Base-by-base conservation (phyloP, 2,888 invertebrate species). In the Nymphalis polychloros region DNA sequence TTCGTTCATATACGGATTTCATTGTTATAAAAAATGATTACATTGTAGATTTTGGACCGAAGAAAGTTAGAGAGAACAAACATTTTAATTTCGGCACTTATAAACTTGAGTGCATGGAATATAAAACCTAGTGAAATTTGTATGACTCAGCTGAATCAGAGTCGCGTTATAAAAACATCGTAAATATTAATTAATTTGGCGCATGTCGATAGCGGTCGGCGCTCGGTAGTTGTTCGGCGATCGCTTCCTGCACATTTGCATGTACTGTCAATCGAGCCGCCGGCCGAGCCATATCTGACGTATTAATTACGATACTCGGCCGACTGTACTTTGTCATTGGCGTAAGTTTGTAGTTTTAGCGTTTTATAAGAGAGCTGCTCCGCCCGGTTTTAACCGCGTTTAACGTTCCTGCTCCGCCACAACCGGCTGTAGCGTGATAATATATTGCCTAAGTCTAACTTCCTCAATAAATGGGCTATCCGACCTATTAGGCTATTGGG, bases 301-400 rank as follows among this genome's bases (percentile, higher is more conserved):
- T 85, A 88, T 90, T 90, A 90, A 91, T 91, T 90, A 91, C 86
- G 80, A 89, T 89, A 84, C 87, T 79, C 75, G 74, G 73, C 81
- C 76, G 81, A 79, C 77, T 81, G 77, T 77, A 73, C 72, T 69
- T 72, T 64, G 63, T 68, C 74, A 72, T 70, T 68, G 83, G 83
- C 61, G 55, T 55, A 63, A 77, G 60, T 55, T 6, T 16, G 17
- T 27, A 52, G 52, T 19, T 8, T 10, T 1, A 31, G 72, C 73
- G 72, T 41, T 67, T 71, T 64, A 49, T 41, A 1, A 53, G 0
- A 27, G 3, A 27, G 3, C 10, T 19, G 1, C 19, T 31, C 6
- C 27, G 27, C 5, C 27, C 23, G 23, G 23, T 23, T 23, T 2
- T 2, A 23, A 1, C 2, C 23, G 23, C 23, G 23, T 23, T 23